Conservation (phyloP, 2,797 vertebrate species). For the Poecilia gillii region DNA sequence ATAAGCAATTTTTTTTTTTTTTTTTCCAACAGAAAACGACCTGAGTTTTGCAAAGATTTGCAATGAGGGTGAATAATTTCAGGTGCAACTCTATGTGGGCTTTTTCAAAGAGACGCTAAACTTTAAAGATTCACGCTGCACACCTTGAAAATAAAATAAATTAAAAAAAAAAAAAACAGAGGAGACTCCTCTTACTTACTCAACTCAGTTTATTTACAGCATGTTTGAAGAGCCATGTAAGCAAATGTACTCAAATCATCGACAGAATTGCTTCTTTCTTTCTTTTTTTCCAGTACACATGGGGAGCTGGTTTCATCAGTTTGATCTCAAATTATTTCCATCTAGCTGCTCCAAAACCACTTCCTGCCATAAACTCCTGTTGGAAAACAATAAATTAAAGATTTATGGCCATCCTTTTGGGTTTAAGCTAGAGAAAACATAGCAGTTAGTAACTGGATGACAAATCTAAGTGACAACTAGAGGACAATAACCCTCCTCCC, state of each 20-base stretch:
- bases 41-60: background rate
- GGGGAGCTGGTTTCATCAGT: slow-evolving; percentile 54
- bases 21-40: background rate
- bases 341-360: slow-evolving; percentile 42
- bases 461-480: slow-evolving; percentile 25
- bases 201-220: slow-evolving; percentile 81
- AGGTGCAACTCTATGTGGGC: background rate
- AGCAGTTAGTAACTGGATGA: slow-evolving; percentile 45
- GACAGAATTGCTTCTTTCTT: slow-evolving; percentile 40
- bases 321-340: slow-evolving; percentile 51
- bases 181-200: slow-evolving; percentile 66
- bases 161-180: slow-evolving; percentile 35
- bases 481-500: background rate
- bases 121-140: background rate
- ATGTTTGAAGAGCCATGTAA: slow-evolving; percentile 73
- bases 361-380: background rate
- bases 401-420: slow-evolving; percentile 40
- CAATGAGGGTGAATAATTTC: background rate
- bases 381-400: slow-evolving; percentile 11
- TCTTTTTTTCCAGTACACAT: slow-evolving; percentile 35
- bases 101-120: background rate
- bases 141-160: slow-evolving; percentile 40
- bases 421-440: slow-evolving; percentile 52
- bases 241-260: slow-evolving; percentile 67
- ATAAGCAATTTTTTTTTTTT: background rate